Evolutionary conservation across 2,888 invertebrate species (phyloP), one percentile per base, ranked within the genome.

Genomic region (Chrysotoxum bicinctum): DNA sequence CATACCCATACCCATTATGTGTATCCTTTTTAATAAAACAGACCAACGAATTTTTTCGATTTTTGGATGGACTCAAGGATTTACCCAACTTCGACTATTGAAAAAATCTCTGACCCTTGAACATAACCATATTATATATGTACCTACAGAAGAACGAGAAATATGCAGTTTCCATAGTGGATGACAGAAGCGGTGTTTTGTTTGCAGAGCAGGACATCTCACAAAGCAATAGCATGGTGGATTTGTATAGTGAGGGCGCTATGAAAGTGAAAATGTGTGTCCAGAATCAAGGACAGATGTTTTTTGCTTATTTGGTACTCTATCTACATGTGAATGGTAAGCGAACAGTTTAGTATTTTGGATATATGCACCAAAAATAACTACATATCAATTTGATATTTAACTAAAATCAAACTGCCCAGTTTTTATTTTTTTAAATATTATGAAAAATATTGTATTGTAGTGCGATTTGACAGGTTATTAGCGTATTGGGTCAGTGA

Each of bases 41-140:
- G 35, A n/a, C 75, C 37, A 64, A 50, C 40, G 62, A 45, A 78
- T 52, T 23, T 32, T 23, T 56, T 62, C 21, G 50, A 32, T 56
- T 64, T 66, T 58, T 54, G 26, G 58, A 72, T 76, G 79, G 66
- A 75, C 82, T 48, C 43, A 6, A 43, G 9, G 43, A 43, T 43
- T 60, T 21, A 21, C 14, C 35, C 12, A 56, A 19, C 56, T 56
- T 0, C 12, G 21, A 19, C n/a, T 26, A 52, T 58, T n/a, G 40
- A 40, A 77, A 73, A 73, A 77, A 56, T 74, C 37, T 83, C 62
- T 83, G 78, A 83, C 83, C 83, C 79, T 50, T 56, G 35, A 40
- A 66, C 56, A 69, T 3, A 26, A 19, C 19, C 43, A 40, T 40
- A 40, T 40, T 8, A 48, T 21, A n/a, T 14, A 14, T n/a, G n/a